A percentile compares a stretch with the other conserved stretches of the same genome.
phyloP scores from a whole-genome alignment of 2,888 invertebrate genomes.

The Anoplius nigerrimus region DNA sequence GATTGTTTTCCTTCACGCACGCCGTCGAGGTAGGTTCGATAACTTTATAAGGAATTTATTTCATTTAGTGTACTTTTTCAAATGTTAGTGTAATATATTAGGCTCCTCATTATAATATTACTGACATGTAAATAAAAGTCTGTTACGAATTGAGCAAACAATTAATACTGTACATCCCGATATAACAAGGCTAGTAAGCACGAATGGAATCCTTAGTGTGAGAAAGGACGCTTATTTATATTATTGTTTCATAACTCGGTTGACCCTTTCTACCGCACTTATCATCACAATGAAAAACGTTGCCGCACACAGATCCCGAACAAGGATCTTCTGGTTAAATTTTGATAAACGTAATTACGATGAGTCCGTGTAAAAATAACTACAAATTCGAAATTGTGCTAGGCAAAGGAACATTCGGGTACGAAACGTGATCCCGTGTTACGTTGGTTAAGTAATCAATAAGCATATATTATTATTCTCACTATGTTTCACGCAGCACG shows the following conservation, averaged over 20 bases:
- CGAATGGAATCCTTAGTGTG: too few relatives aligned
- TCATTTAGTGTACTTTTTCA: neutral
- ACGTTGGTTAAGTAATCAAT: neutral
- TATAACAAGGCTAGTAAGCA: too few relatives aligned
- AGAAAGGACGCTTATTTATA: too few relatives aligned
- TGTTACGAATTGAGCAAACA: neutral
- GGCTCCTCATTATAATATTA: neutral
- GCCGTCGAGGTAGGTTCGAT: too few relatives aligned
- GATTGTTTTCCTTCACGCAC: neutral
- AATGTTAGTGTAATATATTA: conserved; percentile 3
- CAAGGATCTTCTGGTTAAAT: too few relatives aligned
- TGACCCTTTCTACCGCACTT: too few relatives aligned
- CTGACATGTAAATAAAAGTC: neutral
- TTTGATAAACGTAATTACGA: conserved; percentile 1
- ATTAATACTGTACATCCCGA: too few relatives aligned
- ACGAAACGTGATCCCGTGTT: conserved; percentile 27
- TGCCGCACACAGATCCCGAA: too few relatives aligned
- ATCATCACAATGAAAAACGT: neutral
- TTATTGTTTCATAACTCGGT: too few relatives aligned
- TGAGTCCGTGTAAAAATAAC: conserved; percentile 33
- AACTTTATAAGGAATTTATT: too few relatives aligned
- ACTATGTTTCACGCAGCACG: conserved; percentile 43
- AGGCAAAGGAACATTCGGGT: conserved; percentile 65
- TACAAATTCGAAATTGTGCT: conserved; percentile 54
- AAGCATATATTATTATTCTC: neutral